These are phyloP conservation scores for Catocala nupta DNA, from an alignment of 2,888 invertebrate genomes.

Conservation along the genomic window DNA sequence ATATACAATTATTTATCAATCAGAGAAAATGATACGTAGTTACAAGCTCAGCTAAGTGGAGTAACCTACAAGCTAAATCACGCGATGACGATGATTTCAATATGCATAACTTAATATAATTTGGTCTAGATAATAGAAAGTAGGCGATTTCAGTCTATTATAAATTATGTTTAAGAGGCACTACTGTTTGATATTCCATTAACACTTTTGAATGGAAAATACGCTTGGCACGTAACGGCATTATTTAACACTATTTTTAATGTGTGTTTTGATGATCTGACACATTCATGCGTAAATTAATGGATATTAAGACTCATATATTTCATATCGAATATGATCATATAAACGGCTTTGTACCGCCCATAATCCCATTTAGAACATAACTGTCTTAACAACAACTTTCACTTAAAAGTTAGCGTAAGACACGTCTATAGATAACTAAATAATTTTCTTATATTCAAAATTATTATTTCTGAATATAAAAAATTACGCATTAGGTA, in stretches of 20 bases:
- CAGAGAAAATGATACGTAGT: too few species aligned
- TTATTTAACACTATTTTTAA: not conserved
- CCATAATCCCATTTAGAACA: not conserved
- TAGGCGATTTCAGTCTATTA: not conserved
- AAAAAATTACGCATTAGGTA: conserved; percentile 8
- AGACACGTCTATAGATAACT: conserved; percentile 44
- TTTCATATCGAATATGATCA: too few species aligned
- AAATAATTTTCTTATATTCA: conserved; percentile 31
- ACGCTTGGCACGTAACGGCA: too few species aligned
- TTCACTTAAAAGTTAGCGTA: conserved; percentile 69
- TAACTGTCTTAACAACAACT: conserved; percentile 62
- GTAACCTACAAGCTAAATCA: not conserved
- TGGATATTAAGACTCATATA: too few species aligned
- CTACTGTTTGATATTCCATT: not conserved
- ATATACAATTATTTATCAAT: too few species aligned
- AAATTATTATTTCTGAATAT: conserved; percentile 23
- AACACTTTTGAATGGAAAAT: too few species aligned
- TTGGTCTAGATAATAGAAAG: conserved; percentile 13
- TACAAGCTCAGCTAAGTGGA: too few species aligned
- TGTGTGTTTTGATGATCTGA: not conserved
- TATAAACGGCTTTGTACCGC: too few species aligned
- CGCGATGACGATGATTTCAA: not conserved
- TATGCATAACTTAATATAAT: conserved; percentile 9
- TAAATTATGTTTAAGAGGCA: not conserved
- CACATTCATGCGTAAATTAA: too few species aligned